Conservation (phyloP, 2,888 invertebrate species). For the Eremobia ochroleuca region DNA sequence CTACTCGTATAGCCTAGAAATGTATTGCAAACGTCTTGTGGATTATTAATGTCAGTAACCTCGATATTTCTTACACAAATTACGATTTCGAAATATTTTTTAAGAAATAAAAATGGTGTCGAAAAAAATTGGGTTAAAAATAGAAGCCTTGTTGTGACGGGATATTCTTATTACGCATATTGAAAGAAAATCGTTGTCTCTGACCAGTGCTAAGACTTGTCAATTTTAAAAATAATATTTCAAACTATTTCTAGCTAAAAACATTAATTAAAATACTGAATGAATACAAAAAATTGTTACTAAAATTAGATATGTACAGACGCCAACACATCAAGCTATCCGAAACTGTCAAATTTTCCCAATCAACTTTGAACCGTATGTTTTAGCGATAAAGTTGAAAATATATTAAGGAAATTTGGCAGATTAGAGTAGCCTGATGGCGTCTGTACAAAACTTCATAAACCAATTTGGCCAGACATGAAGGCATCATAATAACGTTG, state of each 20-base stretch:
- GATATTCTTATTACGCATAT: neutral
- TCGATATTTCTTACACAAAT: conserved; percentile 18
- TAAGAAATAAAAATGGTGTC: neutral
- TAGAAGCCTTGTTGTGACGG: conserved; percentile 22
- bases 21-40: conserved; percentile 16
- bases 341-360: no score
- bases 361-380: no score
- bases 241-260: neutral
- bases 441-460: neutral
- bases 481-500: neutral
- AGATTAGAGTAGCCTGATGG: no score
- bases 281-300: neutral
- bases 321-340: no score
- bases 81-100: neutral
- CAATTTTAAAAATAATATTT: neutral
- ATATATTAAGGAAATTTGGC: no score
- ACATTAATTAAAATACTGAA: neutral
- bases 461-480: neutral
- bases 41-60: conserved; percentile 27
- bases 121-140: conserved; percentile 10
- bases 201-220: no score
- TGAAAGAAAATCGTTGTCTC: neutral
- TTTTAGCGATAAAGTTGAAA: no score
- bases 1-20: conserved; percentile 54
- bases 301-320: neutral